phyloP scores from a whole-genome alignment of 2,888 invertebrate genomes.

The Epirrhoe tristata region DNA sequence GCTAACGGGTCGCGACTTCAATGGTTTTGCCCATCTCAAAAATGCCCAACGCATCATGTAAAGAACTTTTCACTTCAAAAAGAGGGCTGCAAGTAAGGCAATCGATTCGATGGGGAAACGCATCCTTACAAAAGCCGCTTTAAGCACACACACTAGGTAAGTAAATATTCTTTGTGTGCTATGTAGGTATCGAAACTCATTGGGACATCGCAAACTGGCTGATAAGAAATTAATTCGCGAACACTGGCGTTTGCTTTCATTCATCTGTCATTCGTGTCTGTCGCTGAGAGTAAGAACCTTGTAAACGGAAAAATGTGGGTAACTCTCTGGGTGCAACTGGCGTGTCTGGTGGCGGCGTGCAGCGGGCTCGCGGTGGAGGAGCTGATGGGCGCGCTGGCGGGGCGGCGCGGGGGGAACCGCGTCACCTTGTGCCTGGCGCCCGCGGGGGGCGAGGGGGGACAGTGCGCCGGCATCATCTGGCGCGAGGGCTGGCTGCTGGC shows the following conservation, averaged over 20 bases:
- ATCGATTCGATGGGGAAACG: too few relatives aligned
- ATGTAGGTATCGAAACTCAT: background rate
- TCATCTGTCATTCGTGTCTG: slow-evolving; percentile 2
- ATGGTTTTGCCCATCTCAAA: too few relatives aligned
- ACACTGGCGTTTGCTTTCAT: background rate
- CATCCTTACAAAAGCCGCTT: too few relatives aligned
- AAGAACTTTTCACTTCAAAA: too few relatives aligned
- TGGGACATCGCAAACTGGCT: background rate
- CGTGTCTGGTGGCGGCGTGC: slow-evolving; percentile 20
- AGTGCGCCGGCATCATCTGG: slow-evolving; percentile 47
- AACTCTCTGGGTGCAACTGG: background rate
- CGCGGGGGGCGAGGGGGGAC: slow-evolving; percentile 23
- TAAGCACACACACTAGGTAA: too few relatives aligned
- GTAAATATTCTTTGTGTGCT: too few relatives aligned
- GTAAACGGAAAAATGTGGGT: slow-evolving; percentile 10
- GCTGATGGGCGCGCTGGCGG: slow-evolving; percentile 42
- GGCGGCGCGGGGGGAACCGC: slow-evolving; percentile 37
- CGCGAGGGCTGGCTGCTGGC: slow-evolving; percentile 51
- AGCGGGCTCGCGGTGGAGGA: slow-evolving; percentile 24
- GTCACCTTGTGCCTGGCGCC: slow-evolving; percentile 41
- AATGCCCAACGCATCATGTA: too few relatives aligned
- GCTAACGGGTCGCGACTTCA: too few relatives aligned
- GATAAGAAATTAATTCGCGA: background rate
- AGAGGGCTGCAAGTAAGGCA: too few relatives aligned
- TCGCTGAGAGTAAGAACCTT: background rate